These are phyloP conservation scores for Venustaconcha ellipsiformis DNA, from an alignment of 1,140 invertebrate species.

Conservation along the genomic window DNA sequence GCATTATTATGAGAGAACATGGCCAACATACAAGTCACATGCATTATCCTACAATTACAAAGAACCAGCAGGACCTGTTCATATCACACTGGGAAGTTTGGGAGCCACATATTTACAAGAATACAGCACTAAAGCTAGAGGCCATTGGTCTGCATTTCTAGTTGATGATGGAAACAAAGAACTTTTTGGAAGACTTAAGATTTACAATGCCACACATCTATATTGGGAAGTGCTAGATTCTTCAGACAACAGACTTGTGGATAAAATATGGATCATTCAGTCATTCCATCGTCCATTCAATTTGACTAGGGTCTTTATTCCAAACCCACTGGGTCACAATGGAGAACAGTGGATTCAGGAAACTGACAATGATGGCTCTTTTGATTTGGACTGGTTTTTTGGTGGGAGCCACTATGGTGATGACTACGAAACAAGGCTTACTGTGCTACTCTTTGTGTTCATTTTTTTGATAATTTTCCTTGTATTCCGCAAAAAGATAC, in stretches of 20 bases:
- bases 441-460: conserved; percentile 41
- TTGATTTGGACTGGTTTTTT: conserved; percentile 30
- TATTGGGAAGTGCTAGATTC: conserved; percentile 89
- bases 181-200: conserved; percentile 83
- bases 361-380: conserved; percentile 12
- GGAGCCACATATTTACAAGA: conserved; percentile 64
- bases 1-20: conserved; percentile 94
- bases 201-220: conserved; percentile 87
- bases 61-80: conserved; percentile 54
- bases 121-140: conserved; percentile 32
- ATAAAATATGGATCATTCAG: conserved; percentile 53
- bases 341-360: conserved; percentile 35
- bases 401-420: conserved; percentile 40
- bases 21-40: conserved; percentile 89
- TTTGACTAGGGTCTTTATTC: conserved; percentile 28
- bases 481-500: conserved; percentile 23
- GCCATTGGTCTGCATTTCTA: conserved; percentile 51
- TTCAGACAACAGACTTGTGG: conserved; percentile 49
- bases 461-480: conserved; percentile 41
- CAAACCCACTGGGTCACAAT: conserved; percentile 38
- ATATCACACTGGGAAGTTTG: conserved; percentile 53
- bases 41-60: conserved; percentile 68
- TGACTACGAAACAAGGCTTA: conserved; percentile 43
- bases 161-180: conserved; percentile 43
- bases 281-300: conserved; percentile 49